Evolutionary conservation across 2,888 invertebrate genomes (phyloP), one percentile per base, ranked within the genome.

Genomic region (Catocala sponsa): DNA sequence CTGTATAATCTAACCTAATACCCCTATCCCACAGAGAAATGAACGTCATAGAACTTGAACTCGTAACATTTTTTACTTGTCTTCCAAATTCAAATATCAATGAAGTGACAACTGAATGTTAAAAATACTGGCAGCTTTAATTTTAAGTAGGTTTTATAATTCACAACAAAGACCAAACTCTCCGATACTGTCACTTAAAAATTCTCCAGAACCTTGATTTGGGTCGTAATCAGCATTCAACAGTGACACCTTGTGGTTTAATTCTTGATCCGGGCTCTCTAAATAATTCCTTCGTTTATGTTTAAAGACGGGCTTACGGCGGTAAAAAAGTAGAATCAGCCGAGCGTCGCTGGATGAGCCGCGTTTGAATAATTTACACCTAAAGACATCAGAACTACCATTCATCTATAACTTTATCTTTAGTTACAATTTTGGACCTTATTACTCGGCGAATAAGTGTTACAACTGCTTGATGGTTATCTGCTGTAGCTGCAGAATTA

Each of bases 281-380:
- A 86, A 87, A 88, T 88, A 89, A 90, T 91, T 88, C 89, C 83
- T 82, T 83, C 86, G 83, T 86, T 89, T 88, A 87, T 82, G 83
- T 89, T 90, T 88, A 88, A 88, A 87, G 85, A 85, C 85, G 78
- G 85, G 84, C 87, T 88, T 86, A 86, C 80, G 84, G 80, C 82
- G 83, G 89, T 86, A 91, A 91, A 90, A 90, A 90, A 87, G 82
- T 85, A 81, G 83, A 86, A 82, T 85, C 87, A 86, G 84, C 81
- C 80, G 74, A 83, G 86, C 87, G 82, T 85, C 82, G 76, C 81
- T 70, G 86, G 90, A 90, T 89, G 90, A 91, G 85, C 87, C 82
- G 81, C 78, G 82, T 90, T 88, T 93, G 90, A 92, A 93, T 93
- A 91, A 92, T 93, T 92, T 91, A 92, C 92, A 91, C 90, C 89